These are phyloP conservation scores for Petrocephalus schoutedeni DNA, from an alignment of 2,797 vertebrate genomes.

Conservation along the genomic window DNA sequence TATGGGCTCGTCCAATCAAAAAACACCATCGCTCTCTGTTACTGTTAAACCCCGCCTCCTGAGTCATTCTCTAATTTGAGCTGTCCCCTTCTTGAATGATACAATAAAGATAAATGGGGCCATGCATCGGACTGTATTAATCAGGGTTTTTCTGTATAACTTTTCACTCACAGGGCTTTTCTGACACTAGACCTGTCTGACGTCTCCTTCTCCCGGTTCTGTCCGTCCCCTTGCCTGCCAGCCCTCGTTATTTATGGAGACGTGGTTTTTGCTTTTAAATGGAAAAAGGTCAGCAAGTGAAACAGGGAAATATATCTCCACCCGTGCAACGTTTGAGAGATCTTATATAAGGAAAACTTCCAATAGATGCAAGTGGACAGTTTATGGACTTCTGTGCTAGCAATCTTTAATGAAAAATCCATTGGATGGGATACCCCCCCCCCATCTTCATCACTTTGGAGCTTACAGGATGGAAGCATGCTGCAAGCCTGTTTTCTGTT, in stretches of 20 bases:
- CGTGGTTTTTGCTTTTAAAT: constrained; percentile 58
- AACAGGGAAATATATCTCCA: constrained; percentile 25
- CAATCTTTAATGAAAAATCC: constrained; percentile 32
- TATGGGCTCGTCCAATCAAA: constrained; percentile 41
- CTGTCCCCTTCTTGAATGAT: constrained; percentile 55
- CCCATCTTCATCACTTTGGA: background rate
- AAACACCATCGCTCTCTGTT: constrained; percentile 42
- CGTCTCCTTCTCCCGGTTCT: constrained; percentile 49
- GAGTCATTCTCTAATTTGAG: constrained; percentile 55
- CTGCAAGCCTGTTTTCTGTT: constrained; percentile 29
- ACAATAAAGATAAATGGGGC: constrained; percentile 70
- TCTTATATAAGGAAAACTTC: constrained; percentile 45
- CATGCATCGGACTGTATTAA: constrained; percentile 64
- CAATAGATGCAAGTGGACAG: constrained; percentile 35
- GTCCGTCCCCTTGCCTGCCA: constrained; percentile 41
- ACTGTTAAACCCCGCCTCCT: constrained; percentile 45
- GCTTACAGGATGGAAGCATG: background rate
- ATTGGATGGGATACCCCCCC: background rate
- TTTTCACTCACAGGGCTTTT: constrained; percentile 74
- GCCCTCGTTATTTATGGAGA: constrained; percentile 66
- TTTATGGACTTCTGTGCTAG: constrained; percentile 40
- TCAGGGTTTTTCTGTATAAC: constrained; percentile 76
- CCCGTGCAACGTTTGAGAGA: constrained; percentile 38
- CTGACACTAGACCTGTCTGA: constrained; percentile 63
- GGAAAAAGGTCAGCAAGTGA: constrained; percentile 65